Base-by-base conservation (phyloP, 1,140 invertebrate species). In the Brachionus manjavacas region DNA sequence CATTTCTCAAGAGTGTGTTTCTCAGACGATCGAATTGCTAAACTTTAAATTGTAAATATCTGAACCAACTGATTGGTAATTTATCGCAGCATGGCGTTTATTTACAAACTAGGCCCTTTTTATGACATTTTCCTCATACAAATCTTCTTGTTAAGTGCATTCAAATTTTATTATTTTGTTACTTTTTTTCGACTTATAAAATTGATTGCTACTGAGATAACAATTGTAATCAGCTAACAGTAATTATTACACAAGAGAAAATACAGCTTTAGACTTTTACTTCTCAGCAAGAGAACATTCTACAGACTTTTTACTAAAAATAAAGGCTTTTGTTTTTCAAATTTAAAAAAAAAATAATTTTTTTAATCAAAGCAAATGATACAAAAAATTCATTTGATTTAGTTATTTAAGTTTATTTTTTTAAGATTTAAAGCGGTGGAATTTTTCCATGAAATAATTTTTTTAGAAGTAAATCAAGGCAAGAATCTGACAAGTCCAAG, bases 1-100 rank as follows among this genome's bases (percentile, higher is more conserved):
- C 52, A 60, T 60, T 60, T 60, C 52, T 60, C 52, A 60, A 23
- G 52, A 60, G 52, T 60, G 16, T 60, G 52, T 60, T 60, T 60
- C 20, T 16, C 31, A 72, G 68, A 72, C 68, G 68, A 43, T 72
- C 31, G 68, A 72, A 72, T 72, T 72, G 68, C 25, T 68, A 68
- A 68, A 68, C 31, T 68, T 14, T 14, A 68, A 31, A 12, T 68
- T 68, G 43, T 39, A 68, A 31, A 68, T 68, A 68, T 31, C 20
- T 20, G 9, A 68, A 68, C 9, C 66, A 28, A 68, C 31, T 68
- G 66, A 31, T 68, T 68, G 66, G 25, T 68, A 68, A 31, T 68
- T 31, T 31, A 72, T 72, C 68, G 41, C 68, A 72, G 68, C 39
- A 39, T 35, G 68, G 68, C 68, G 35, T 72, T 41, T 72, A 72